Percentiles rank a stretch among this genome's conserved stretches.
Evolutionary conservation across 2,797 vertebrate species (phyloP).

Genomic region (Petrocephalus schoutedeni): DNA sequence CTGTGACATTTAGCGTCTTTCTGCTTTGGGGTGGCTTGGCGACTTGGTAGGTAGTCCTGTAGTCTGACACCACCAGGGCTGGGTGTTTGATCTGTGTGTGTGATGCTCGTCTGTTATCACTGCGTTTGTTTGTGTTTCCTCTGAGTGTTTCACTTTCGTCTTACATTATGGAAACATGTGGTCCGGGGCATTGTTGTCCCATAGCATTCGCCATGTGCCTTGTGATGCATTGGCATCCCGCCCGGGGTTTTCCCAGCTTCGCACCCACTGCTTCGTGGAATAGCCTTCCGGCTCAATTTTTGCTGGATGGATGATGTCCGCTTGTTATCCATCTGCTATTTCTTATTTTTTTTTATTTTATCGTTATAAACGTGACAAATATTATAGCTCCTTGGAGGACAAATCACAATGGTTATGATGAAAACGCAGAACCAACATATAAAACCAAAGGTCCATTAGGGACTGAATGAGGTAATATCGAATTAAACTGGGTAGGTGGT

Average conservation of each 20-base stretch:
- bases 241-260: neutral
- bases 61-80: neutral
- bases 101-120: neutral
- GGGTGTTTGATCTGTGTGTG: neutral
- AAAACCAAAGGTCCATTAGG: neutral
- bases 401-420: neutral
- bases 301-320: neutral
- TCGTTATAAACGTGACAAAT: slow-evolving; percentile 1
- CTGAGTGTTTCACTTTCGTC: neutral
- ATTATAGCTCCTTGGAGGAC: neutral
- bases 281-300: neutral
- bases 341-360: neutral
- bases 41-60: neutral
- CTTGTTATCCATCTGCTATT: neutral
- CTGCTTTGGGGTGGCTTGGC: neutral
- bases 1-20: neutral
- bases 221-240: neutral
- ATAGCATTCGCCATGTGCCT: neutral
- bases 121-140: neutral
- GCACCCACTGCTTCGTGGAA: neutral
- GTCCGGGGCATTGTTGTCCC: neutral
- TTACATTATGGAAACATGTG: neutral
- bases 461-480: neutral
- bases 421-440: neutral
- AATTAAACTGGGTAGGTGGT: slow-evolving; percentile 10